These are phyloP conservation scores for Pionites leucogaster DNA, from an alignment of 2,113 vertebrate species.

Conservation along the genomic window DNA sequence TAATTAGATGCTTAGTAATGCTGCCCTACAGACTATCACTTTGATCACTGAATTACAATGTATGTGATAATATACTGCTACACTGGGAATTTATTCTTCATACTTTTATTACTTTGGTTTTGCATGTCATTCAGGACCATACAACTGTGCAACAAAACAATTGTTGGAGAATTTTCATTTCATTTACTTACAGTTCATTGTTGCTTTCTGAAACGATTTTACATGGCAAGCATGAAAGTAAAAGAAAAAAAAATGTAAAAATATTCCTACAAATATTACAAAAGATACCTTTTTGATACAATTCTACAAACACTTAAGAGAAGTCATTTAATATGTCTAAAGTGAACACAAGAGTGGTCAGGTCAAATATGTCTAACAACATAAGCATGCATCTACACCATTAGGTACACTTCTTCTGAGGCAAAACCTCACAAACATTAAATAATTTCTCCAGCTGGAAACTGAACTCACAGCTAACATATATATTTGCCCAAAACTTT, in stretches of 20 bases:
- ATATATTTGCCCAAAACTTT: neutral
- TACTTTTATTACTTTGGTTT: neutral
- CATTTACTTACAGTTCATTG: constrained; percentile 76
- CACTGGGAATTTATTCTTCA: neutral
- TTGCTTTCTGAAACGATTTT: constrained; percentile 73
- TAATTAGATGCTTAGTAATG: neutral
- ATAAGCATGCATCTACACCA: neutral
- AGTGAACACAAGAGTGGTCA: neutral
- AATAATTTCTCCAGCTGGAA: neutral
- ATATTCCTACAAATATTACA: constrained; percentile 22
- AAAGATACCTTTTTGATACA: neutral
- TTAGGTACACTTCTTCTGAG: neutral
- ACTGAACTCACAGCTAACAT: neutral
- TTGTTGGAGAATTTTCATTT: neutral
- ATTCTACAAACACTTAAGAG: neutral
- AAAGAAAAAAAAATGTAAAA: constrained; percentile 64
- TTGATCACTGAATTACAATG: neutral
- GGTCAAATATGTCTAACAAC: neutral
- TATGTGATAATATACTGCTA: neutral
- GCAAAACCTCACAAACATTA: neutral
- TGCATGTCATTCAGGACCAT: neutral
- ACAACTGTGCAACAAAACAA: neutral
- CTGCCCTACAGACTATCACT: neutral
- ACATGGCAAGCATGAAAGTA: constrained; percentile 74
- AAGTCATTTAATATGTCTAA: neutral